A percentile compares a stretch with the other conserved stretches of the same genome.
These are phyloP conservation scores for Lanistes nyassanus DNA, from an alignment of 1,140 invertebrate species.

Conservation along the genomic window DNA sequence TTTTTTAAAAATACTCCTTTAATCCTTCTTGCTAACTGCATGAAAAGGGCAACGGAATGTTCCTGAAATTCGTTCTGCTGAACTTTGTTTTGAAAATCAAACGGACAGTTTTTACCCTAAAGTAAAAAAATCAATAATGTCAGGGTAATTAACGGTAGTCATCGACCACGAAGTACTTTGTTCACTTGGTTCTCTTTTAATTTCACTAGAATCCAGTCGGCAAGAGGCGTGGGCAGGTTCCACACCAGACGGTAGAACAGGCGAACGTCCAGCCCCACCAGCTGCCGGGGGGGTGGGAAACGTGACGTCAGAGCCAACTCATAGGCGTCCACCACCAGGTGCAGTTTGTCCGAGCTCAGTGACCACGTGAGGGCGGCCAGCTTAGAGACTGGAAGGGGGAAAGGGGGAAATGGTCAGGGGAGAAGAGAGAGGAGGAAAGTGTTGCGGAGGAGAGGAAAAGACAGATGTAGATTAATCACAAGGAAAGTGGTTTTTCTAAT, in stretches of 20 bases:
- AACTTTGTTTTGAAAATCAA: too few species aligned
- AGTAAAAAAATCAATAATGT: too few species aligned
- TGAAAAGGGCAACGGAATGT: too few species aligned
- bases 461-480: not conserved
- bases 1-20: too few species aligned
- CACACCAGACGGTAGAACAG: conserved; percentile 21
- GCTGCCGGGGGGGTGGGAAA: conserved; percentile 21
- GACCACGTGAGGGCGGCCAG: too few species aligned
- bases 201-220: conserved; percentile 17
- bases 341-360: not conserved
- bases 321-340: conserved; percentile 25
- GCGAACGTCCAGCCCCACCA: conserved; percentile 16
- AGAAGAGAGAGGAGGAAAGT: not conserved
- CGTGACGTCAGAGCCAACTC: conserved; percentile 21
- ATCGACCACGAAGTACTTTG: too few species aligned
- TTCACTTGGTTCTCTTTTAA: too few species aligned
- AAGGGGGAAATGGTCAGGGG: not conserved
- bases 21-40: too few species aligned
- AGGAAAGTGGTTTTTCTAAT: not conserved
- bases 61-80: too few species aligned
- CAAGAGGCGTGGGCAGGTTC: conserved; percentile 24
- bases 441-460: not conserved
- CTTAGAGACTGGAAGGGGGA: not conserved
- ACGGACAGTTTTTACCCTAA: too few species aligned
- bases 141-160: too few species aligned